Evolutionary conservation across 2,797 vertebrate species (phyloP).

Genomic region (Phoxinus dragarum): DNA sequence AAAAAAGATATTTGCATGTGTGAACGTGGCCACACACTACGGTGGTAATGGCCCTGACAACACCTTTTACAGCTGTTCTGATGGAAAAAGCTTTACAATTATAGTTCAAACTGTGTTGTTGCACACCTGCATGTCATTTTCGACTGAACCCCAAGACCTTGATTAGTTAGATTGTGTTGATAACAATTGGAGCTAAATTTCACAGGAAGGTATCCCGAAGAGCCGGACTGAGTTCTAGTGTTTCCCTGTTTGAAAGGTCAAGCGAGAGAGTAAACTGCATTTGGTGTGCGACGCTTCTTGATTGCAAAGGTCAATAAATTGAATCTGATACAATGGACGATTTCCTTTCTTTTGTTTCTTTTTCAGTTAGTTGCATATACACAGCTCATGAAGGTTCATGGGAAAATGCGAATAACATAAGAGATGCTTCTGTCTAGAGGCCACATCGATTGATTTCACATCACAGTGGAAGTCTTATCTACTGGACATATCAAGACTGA

Average conservation of each 20-base stretch:
- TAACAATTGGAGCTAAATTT: not conserved
- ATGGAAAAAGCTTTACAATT: not conserved
- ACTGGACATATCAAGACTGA: constrained; percentile 31
- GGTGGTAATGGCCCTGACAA: not conserved
- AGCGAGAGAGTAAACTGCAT: constrained; percentile 2
- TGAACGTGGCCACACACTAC: not conserved
- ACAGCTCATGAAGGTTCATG: not conserved
- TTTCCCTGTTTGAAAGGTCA: constrained; percentile 40
- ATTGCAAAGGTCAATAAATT: constrained; percentile 49
- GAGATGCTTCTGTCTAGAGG: constrained; percentile 8
- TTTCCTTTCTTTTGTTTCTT: constrained; percentile 35
- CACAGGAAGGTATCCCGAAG: constrained; percentile 8
- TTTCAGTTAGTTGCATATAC: constrained; percentile 11
- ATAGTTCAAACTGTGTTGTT: not conserved
- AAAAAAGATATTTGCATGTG: not conserved
- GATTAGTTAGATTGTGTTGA: constrained; percentile 12
- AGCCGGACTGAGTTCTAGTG: not conserved
- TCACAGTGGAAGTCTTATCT: constrained; percentile 32
- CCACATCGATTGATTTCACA: constrained; percentile 38
- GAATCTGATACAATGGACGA: constrained; percentile 5
- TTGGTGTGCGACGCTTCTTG: constrained; percentile 9
- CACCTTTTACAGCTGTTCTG: not conserved
- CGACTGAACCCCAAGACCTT: constrained; percentile 1
- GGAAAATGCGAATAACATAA: not conserved
- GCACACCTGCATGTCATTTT: not conserved